Base-by-base conservation (phyloP, 2,113 vertebrate genomes). In the Telmatochromis sp. region DNA sequence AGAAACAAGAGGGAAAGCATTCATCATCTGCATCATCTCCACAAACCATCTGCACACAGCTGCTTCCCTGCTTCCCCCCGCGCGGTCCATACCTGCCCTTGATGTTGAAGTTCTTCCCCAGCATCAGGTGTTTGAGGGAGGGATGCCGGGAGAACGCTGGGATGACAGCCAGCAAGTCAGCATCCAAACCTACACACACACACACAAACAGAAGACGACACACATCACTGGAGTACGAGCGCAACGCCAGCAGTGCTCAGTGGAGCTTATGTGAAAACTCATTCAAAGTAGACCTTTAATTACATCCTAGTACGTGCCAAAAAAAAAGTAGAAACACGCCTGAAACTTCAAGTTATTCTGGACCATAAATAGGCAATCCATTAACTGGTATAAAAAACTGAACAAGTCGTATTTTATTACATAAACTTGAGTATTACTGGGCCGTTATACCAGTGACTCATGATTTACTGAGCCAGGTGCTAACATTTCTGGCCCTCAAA, bases 21-120 rank as follows among this genome's bases (percentile, higher is more conserved):
- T 87, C 86, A 90, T 90, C 88, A 91, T 89, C 33, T 57, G 83
- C 28, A 83, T 82, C 75, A 40, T 82, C 60, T 37, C 37, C 88
- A 23, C 57, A 57, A 78, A 45, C 89, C 93, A 86, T 89, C 91
- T 86, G 91, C 14, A 21, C 14, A n/a, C 65, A 2, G 42, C 81
- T 17, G 50, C 2, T 42, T 19, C 55, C 60, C 82, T 45, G 42
- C 42, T 45, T 47, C 28, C 68, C 60, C 82, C 26, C 2, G 7
- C 3, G 9, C 15, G 50, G 35, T 82, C 60, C 81, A 6, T 95
- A 98, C 98, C 97, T 97, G 96, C 97, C 97, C 96, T 98, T 98
- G 95, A 98, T 97, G 88, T 97, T 98, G 96, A 98, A 98, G 95
- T 98, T 98, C 94, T 97, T 98, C 84, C 98, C 98, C 86, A 98